Conservation (phyloP, 2,888 invertebrate species). For the Caprella mutica region DNA sequence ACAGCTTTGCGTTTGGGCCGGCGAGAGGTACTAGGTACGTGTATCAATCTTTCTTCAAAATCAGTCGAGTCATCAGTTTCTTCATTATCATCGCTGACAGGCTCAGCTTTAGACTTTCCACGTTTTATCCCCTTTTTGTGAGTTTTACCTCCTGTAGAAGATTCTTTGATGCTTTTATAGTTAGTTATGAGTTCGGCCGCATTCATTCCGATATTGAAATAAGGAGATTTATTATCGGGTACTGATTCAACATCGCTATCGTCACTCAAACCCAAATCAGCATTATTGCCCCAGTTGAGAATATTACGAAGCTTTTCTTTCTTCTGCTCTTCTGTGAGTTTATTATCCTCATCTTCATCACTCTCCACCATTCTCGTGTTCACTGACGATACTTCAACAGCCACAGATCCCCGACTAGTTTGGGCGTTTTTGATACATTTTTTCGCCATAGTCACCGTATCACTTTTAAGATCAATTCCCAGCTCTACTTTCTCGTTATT, state of each 20-base stretch:
- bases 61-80: background rate
- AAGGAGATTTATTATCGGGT: background rate
- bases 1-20: background rate
- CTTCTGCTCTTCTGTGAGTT: constrained; percentile 1
- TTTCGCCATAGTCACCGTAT: constrained; percentile 3
- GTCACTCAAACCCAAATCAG: background rate
- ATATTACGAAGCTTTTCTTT: constrained; percentile 6
- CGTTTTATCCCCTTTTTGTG: background rate
- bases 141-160: too few species aligned
- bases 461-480: background rate
- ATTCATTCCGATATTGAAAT: too few species aligned
- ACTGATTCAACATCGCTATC: background rate
- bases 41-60: too few species aligned
- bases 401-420: background rate
- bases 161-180: too few species aligned
- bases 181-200: too few species aligned
- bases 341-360: constrained; percentile 1
- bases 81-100: background rate
- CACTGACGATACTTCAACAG: too few species aligned
- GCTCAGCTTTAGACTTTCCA: background rate
- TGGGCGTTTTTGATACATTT: background rate
- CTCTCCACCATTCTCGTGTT: background rate
- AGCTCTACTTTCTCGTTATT: background rate
- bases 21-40: too few species aligned
- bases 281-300: constrained; percentile 4